Conservation (phyloP, 2,888 invertebrate species). For the Trichogramma evanescens region DNA sequence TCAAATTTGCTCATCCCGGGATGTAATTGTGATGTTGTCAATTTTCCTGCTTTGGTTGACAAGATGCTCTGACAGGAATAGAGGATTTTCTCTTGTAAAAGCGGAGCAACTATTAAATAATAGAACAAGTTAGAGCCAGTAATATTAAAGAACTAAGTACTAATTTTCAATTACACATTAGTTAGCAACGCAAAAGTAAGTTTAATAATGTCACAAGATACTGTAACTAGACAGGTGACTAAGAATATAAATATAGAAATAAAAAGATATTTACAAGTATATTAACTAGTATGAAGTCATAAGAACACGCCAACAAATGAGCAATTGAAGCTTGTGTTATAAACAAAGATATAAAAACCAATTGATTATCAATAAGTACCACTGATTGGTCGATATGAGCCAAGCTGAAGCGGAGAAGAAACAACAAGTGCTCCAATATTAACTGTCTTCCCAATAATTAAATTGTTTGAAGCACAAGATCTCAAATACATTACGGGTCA, state of each 20-base stretch:
- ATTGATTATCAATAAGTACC: conserved; percentile 11
- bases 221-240: neutral
- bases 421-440: conserved; percentile 32
- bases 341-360: neutral
- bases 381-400: conserved; percentile 22
- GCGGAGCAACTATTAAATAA: too few species aligned
- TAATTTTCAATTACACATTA: too few species aligned
- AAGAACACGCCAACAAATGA: neutral
- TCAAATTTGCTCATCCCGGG: conserved; percentile 44
- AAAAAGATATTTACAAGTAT: too few species aligned
- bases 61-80: neutral
- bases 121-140: too few species aligned
- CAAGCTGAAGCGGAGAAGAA: conserved; percentile 17
- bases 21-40: conserved; percentile 25
- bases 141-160: too few species aligned
- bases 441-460: conserved; percentile 34
- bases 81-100: too few species aligned
- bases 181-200: too few species aligned
- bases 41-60: conserved; percentile 11
- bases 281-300: too few species aligned
- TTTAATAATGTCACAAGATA: too few species aligned
- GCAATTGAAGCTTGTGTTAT: conserved; percentile 2
- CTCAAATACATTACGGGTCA: conserved; percentile 47
- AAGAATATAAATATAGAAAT: too few species aligned
- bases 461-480: conserved; percentile 30